Evolutionary conservation across 2,888 invertebrate species (phyloP), one percentile per base, ranked within the genome.

Genomic region (Microplitis deprimator): DNA sequence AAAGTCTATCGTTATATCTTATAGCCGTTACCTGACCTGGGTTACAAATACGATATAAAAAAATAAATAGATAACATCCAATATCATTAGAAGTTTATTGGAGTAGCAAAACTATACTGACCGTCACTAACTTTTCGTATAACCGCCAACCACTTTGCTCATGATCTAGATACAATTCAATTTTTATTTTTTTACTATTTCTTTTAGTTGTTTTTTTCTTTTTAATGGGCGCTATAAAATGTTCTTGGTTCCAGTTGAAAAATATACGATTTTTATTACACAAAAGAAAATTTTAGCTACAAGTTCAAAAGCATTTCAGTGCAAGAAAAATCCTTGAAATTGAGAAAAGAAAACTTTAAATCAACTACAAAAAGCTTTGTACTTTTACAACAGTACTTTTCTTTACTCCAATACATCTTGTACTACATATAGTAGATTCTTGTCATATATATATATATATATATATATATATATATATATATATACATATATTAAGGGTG

Each of bases 11-110:
- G 29, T 65, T 13, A 13, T 29, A 65, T 2, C 65, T 38, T 13
- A 65, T 29, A 65, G 29, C 65, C n/a, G 20, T 38, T 65, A 65
- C 65, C 65, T 65, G 17, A 29, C 65, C 38, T 17, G 29, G 29
- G 29, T 65, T 65, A 65, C 65, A 8, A 65, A 38, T 29, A 65
- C 38, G 13, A 29, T 29, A 29, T 3, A 13, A 65, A 65, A 65
- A 65, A 65, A 29, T n/a, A 20, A 29, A 20, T 65, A 29, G 50
- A 50, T 8, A 50, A 50, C 29, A 13, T 65, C 29, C 65, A 65
- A 65, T 65, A 65, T 65, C 65, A 65, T 65, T 29, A 29, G 50
- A 17, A 29, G 65, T 65, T 65, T 65, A 65, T 17, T 65, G 65
- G 38, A 65, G 29, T 16, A 29, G 38, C 38, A 29, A 29, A 29